These are phyloP conservation scores for Misgurnus anguillicaudatus DNA, from an alignment of 2,113 vertebrate genomes.

Conservation along the genomic window DNA sequence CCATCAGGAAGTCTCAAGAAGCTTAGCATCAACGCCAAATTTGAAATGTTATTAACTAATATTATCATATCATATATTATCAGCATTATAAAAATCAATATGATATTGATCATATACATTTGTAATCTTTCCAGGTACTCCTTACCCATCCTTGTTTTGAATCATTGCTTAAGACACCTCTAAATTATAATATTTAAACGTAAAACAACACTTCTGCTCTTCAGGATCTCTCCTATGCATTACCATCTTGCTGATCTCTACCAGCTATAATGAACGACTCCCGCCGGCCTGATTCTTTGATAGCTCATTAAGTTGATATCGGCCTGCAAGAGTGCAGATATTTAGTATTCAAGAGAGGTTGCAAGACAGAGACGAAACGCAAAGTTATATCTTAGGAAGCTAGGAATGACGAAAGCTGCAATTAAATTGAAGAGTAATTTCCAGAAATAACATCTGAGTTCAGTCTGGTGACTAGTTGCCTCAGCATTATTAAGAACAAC, in stretches of 20 bases:
- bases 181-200: neutral
- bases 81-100: too few species aligned
- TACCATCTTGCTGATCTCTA: constrained; percentile 6
- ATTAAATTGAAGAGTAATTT: constrained; percentile 1
- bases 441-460: neutral
- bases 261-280: constrained; percentile 17
- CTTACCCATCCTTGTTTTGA: too few species aligned
- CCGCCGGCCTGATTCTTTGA: constrained; percentile 24
- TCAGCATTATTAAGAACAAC: neutral
- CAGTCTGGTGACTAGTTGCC: neutral
- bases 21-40: too few species aligned
- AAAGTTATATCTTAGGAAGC: too few species aligned
- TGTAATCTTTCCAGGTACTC: too few species aligned
- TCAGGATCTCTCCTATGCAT: constrained; percentile 1
- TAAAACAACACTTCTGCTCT: constrained; percentile 1
- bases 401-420: too few species aligned
- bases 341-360: neutral
- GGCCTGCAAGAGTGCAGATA: neutral
- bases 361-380: neutral
- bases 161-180: neutral
- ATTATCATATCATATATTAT: too few species aligned
- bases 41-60: too few species aligned
- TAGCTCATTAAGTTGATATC: constrained; percentile 22
- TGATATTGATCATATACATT: too few species aligned
- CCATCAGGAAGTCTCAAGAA: too few species aligned